A percentile compares a stretch with the other conserved stretches of the same genome.
Conservation (phyloP, 2,113 vertebrate genomes). For the Osmerus mordax region DNA sequence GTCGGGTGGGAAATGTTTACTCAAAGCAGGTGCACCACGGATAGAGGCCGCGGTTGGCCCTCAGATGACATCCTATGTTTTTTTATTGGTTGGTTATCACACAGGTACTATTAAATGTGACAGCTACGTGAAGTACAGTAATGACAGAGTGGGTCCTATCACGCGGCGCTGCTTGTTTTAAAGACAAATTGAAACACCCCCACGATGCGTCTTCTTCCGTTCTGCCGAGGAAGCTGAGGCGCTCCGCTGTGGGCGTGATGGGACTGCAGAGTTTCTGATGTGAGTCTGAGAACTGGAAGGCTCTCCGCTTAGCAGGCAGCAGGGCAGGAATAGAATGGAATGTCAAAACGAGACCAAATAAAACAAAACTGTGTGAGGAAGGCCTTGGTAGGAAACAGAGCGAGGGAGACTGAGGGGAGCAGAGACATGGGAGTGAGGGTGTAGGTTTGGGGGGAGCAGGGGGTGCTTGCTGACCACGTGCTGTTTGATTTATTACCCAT, state of each 20-base stretch:
- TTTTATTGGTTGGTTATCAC: slow-evolving; percentile 6
- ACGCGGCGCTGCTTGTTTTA: no score
- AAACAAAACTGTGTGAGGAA: slow-evolving; percentile 47
- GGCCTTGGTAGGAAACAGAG: neutral
- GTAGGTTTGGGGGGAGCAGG: slow-evolving; percentile 3
- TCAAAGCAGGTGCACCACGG: slow-evolving; percentile 48
- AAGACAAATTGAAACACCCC: no score
- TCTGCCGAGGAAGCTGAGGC: no score
- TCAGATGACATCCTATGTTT: no score
- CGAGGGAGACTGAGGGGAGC: slow-evolving; percentile 18
- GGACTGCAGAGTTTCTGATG: neutral
- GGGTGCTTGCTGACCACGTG: neutral
- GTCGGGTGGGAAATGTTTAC: slow-evolving; percentile 32
- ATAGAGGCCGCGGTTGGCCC: neutral
- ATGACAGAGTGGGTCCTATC: neutral
- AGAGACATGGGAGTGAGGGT: slow-evolving; percentile 21
- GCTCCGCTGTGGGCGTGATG: slow-evolving; percentile 8
- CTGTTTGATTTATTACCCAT: slow-evolving; percentile 5
- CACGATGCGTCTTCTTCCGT: no score
- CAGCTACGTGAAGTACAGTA: slow-evolving; percentile 5
- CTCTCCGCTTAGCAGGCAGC: slow-evolving; percentile 20
- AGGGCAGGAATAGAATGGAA: slow-evolving; percentile 50
- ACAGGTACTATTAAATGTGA: slow-evolving; percentile 1
- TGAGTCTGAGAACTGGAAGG: slow-evolving; percentile 29
- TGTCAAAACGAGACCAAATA: slow-evolving; percentile 57